Percentiles rank a stretch among this genome's conserved stretches.
phyloP scores from a whole-genome alignment of 2,113 vertebrate genomes.

The Hemiscyllium ocellatum region DNA sequence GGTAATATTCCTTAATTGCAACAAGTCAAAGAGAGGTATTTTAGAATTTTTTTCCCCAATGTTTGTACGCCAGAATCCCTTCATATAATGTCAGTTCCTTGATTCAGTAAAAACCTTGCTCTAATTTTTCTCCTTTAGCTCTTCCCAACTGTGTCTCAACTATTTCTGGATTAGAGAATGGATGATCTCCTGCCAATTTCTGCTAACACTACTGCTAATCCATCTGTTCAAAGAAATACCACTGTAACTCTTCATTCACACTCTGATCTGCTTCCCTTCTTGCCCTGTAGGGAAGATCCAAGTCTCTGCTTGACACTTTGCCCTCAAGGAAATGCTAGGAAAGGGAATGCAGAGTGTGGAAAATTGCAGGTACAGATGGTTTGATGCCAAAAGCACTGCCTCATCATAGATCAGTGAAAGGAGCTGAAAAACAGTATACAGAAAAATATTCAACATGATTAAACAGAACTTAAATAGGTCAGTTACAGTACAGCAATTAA shows the following conservation, averaged over 20 bases:
- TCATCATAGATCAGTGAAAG: not conserved
- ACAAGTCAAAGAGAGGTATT: not conserved
- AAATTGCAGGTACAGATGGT: not conserved
- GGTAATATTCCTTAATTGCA: not conserved
- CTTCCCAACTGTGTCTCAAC: not conserved
- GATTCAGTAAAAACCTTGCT: not conserved
- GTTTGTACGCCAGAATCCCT: no score
- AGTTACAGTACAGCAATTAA: not conserved
- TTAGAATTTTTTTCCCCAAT: no score
- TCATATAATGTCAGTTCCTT: not conserved
- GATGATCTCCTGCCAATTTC: constrained; percentile 18
- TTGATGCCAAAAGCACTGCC: not conserved
- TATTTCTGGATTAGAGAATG: not conserved
- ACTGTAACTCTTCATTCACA: not conserved
- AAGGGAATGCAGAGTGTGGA: not conserved
- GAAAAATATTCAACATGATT: not conserved
- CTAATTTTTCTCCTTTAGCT: not conserved
- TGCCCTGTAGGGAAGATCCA: not conserved
- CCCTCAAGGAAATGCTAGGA: not conserved
- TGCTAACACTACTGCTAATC: constrained; percentile 30
- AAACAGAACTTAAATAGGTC: not conserved
- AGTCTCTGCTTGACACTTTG: not conserved
- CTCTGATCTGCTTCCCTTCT: not conserved
- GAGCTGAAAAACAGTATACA: not conserved
- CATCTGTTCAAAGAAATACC: constrained; percentile 13